These are phyloP conservation scores for Corapipo altera DNA, from an alignment of 2,113 vertebrate species.

Conservation along the genomic window DNA sequence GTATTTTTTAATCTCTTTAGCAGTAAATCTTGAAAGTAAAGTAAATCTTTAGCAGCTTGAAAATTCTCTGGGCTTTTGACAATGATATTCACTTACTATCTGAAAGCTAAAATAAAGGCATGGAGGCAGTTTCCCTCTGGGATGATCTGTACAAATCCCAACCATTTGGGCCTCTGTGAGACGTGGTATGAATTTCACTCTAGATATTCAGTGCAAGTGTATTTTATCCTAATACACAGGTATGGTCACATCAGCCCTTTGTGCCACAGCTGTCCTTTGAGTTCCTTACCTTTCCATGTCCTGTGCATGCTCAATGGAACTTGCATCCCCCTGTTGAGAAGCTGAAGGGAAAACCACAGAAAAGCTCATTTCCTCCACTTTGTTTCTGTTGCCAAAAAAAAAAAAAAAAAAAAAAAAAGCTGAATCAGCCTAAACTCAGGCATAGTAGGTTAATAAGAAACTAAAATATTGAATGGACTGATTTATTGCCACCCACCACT, in stretches of 20 bases:
- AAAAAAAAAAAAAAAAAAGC: neutral
- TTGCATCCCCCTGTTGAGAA: neutral
- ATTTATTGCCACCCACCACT: neutral
- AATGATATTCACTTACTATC: neutral
- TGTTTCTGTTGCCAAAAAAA: neutral
- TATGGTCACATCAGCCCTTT: neutral
- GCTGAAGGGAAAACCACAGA: neutral
- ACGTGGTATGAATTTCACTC: neutral
- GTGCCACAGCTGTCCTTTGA: neutral
- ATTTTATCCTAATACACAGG: neutral
- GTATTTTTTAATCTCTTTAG: neutral
- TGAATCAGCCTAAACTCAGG: neutral
- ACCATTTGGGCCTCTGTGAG: neutral
- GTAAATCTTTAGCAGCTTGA: neutral
- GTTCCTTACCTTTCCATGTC: neutral
- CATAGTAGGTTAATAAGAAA: neutral
- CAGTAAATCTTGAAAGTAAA: neutral
- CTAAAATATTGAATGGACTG: neutral
- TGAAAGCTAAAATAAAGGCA: neutral
- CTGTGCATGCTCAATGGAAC: neutral
- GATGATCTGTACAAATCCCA: neutral
- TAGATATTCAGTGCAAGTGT: neutral
- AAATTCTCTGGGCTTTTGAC: neutral
- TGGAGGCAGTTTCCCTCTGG: neutral
- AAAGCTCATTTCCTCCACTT: neutral